Evolutionary conservation across 2,113 vertebrate species (phyloP).

Genomic region (Ancistrus triradiatus): DNA sequence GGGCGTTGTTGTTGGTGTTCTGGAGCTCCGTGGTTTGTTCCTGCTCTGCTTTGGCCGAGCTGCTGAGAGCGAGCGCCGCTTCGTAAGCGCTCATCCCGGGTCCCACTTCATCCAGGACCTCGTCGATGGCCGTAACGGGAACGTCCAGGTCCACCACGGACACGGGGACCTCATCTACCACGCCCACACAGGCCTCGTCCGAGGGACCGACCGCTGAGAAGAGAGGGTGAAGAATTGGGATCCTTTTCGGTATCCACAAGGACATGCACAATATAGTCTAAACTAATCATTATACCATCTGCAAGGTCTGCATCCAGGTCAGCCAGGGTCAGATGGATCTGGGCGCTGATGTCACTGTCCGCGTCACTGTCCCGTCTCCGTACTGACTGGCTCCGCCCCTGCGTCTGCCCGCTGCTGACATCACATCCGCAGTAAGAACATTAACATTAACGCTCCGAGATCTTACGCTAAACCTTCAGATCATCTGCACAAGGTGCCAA

Average conservation of each 20-base stretch:
- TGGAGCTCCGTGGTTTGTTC: slow-evolving; percentile 38
- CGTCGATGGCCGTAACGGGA: slow-evolving; percentile 89
- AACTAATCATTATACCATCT: slow-evolving; percentile 56
- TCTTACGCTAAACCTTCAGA: too few relatives aligned
- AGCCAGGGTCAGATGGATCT: slow-evolving; percentile 67
- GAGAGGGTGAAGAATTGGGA: background rate
- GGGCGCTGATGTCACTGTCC: slow-evolving; percentile 56
- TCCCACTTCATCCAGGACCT: slow-evolving; percentile 64
- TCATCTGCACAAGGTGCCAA: too few relatives aligned
- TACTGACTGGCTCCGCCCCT: slow-evolving; percentile 36
- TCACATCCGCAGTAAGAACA: too few relatives aligned
- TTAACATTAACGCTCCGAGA: background rate
- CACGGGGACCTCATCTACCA: slow-evolving; percentile 35
- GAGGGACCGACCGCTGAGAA: slow-evolving; percentile 26
- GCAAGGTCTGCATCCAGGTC: slow-evolving; percentile 71
- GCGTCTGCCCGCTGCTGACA: slow-evolving; percentile 27
- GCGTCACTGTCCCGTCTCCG: slow-evolving; percentile 47
- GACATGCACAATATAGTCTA: too few relatives aligned
- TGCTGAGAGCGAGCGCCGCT: slow-evolving; percentile 32
- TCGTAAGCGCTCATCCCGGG: slow-evolving; percentile 38
- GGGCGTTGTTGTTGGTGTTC: slow-evolving; percentile 77
- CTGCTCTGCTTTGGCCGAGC: slow-evolving; percentile 36
- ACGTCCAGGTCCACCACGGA: slow-evolving; percentile 67
- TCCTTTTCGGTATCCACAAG: too few relatives aligned
- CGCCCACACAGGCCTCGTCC: background rate